Base-by-base conservation (phyloP, 2,797 vertebrate genomes). In the Microcaecilia unicolor region DNA sequence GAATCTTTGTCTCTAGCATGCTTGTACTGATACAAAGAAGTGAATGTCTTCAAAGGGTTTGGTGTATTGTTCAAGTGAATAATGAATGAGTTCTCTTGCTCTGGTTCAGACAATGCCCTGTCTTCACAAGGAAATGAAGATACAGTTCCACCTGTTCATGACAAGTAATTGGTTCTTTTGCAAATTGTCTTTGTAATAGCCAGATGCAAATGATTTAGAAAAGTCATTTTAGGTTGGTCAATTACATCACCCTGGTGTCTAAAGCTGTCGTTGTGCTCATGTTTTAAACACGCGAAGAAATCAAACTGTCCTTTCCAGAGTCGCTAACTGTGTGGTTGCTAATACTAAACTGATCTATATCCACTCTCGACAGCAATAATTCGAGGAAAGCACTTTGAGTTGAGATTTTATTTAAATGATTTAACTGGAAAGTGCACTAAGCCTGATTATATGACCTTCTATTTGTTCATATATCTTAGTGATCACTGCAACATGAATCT, bases 401-500 rank as follows among this genome's bases (percentile, higher is more conserved):
- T 35, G 17, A 44, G 46, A 26, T 9, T 34, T 14, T 10, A 25
- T 54, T 49, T 22, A 28, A 20, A 19, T 6, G 18, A 36, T 36
- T 15, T 27, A 31, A 14, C 18, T 21, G 12, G 42, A 41, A 41
- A 51, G 32, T 31, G 41, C 16, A 5, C 12, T 15, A 9, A 26
- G 7, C 24, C 43, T 28, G 13, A 31, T 53, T 42, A 19, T 1
- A 10, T n/a, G 21, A 19, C 11, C 23, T 40, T 24, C 2, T 44
- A 28, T 29, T 44, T 53, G 14, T 31, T 46, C 40, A 28, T 18
- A 26, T 18, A 52, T 61, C 12, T 15, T 40, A 18, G 29, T 48
- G 3, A 36, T 5, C 34, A 2, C 24, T 21, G 27, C 35, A 30
- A 37, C 22, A 35, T 31, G 41, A 40, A 17, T 10, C 7, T 13